Percentiles rank a stretch among this genome's conserved stretches.
These are phyloP conservation scores for Sebastes oblongus DNA, from an alignment of 2,797 vertebrate genomes.

Conservation along the genomic window DNA sequence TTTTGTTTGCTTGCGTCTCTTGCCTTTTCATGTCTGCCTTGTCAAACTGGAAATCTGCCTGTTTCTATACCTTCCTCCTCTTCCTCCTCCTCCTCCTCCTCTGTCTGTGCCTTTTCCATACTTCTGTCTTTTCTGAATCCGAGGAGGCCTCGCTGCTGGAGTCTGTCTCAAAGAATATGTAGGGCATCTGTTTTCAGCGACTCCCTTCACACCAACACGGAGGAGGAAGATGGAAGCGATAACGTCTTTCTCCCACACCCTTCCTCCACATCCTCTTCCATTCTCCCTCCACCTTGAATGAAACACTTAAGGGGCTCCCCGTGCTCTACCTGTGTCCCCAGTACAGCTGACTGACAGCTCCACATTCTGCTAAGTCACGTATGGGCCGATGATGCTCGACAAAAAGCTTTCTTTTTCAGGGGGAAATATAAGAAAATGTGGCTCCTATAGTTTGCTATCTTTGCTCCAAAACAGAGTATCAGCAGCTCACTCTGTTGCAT, in stretches of 20 bases:
- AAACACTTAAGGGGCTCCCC: conserved; percentile 65
- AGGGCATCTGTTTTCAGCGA: conserved; percentile 78
- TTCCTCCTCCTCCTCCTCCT: background rate
- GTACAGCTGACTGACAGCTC: conserved; percentile 52
- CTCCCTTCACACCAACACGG: conserved; percentile 69
- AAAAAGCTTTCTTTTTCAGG: background rate
- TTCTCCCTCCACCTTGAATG: conserved; percentile 35
- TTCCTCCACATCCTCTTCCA: background rate
- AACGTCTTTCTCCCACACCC: conserved; percentile 51
- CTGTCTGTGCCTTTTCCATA: conserved; percentile 2
- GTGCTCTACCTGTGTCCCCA: conserved; percentile 48
- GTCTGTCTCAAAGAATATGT: conserved; percentile 77
- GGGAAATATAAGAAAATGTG: background rate
- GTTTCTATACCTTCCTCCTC: conserved; percentile 23
- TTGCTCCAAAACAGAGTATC: conserved; percentile 7
- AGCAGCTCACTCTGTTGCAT: background rate
- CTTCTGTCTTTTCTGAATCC: conserved; percentile 40
- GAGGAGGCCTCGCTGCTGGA: conserved; percentile 62
- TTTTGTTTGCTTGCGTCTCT: conserved; percentile 56
- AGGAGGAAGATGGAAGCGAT: conserved; percentile 64
- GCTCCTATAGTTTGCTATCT: background rate
- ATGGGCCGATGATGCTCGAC: background rate
- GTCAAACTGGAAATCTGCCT: conserved; percentile 55
- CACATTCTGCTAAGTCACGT: conserved; percentile 46
- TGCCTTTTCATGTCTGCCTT: conserved; percentile 51